Base-by-base conservation (phyloP, 1,140 invertebrate species). In the Danaus melanippus region DNA sequence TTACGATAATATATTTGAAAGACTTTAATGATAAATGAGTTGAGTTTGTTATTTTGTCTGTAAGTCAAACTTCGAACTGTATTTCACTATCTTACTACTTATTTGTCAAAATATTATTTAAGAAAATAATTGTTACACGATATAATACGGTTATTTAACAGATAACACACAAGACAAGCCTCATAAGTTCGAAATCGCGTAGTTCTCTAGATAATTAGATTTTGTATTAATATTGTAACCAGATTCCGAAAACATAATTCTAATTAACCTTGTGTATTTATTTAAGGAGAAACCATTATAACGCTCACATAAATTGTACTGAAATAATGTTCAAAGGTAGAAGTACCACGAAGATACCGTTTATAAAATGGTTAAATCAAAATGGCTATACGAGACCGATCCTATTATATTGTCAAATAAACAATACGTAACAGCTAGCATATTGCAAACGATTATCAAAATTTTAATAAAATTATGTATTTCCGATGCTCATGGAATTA, bases 1-100 rank as follows among this genome's bases (percentile, higher is more conserved):
- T 80, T 75, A 73, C 76, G 76, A 75, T 80, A 70, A 71, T 70
- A 66, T 60, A 69, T 75, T 62, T 67, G 65, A 55, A 55, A 71
- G 78, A 78, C 58, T 78, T 76, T 57, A 53, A 44, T 76, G 67
- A 78, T 74, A 74, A 78, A 80, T 74, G 69, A 74, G 63, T 21
- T 49, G 62, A 74, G 71, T 80, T 78, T 61, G 52, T 64, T 69
- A 59, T 76, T 76, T 74, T 70, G 70, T 70, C 59, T 72, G 67
- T 67, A 59, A 51, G 60, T 64, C 56, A 74, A 72, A 71, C 53
- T 58, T 58, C 61, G 60, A 56, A 63, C 2, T 50, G 41, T 41
- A 50, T 41, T 11, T 50, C 39, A 50, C 12, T 12, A 42, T 32
- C 11, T 10, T 12, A 32, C 21, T 32, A 17, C 49, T 50, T 12